Evolutionary conservation across 2,113 vertebrate genomes (phyloP).

Genomic region (Pungitius pungitius): DNA sequence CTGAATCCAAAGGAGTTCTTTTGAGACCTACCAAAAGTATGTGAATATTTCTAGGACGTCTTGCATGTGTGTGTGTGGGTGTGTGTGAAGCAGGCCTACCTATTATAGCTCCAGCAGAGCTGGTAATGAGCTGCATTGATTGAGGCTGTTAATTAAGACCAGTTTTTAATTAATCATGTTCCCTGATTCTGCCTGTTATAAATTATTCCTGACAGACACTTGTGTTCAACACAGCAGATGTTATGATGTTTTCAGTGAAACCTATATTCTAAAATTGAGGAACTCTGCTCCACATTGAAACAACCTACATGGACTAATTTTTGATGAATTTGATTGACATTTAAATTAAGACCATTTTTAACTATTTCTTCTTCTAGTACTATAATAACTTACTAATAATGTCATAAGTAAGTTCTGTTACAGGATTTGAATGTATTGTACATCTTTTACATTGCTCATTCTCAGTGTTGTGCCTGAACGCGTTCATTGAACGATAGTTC

Average conservation of each 20-base stretch:
- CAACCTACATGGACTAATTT: background rate
- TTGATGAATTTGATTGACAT: background rate
- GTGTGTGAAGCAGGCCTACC: slow-evolving; percentile 31
- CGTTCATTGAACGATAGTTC: too few species aligned
- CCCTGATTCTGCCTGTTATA: slow-evolving; percentile 59
- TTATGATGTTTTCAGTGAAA: slow-evolving; percentile 3
- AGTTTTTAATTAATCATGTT: slow-evolving; percentile 75
- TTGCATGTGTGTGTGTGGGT: background rate
- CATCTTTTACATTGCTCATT: too few species aligned
- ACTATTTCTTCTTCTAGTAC: too few species aligned
- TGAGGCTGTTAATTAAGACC: slow-evolving; percentile 71
- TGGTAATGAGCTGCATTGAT: slow-evolving; percentile 70
- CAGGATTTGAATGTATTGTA: too few species aligned
- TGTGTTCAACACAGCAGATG: slow-evolving; percentile 58
- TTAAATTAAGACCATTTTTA: too few species aligned
- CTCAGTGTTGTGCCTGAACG: too few species aligned
- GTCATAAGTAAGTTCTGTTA: too few species aligned
- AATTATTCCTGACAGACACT: slow-evolving; percentile 70
- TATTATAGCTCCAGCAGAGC: slow-evolving; percentile 63
- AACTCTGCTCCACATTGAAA: background rate
- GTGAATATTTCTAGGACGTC: slow-evolving; percentile 24
- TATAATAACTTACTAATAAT: too few species aligned
- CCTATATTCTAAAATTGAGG: background rate
- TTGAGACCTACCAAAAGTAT: slow-evolving; percentile 44
- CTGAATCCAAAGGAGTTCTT: slow-evolving; percentile 33